These are phyloP conservation scores for Myiozetetes cayanensis DNA, from an alignment of 2,113 vertebrate genomes.

Conservation along the genomic window DNA sequence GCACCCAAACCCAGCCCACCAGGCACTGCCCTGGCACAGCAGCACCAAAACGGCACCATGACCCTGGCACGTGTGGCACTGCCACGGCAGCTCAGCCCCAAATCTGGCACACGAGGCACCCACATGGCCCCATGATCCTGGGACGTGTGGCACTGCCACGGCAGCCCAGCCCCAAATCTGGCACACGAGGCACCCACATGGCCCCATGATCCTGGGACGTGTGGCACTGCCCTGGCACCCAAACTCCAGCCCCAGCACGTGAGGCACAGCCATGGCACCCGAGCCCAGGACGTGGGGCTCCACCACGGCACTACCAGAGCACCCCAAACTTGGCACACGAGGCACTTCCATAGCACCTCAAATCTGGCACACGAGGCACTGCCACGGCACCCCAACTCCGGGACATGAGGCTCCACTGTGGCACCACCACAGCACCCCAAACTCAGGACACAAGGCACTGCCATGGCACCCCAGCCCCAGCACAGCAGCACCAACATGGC, in stretches of 20 bases:
- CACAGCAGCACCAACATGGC: background rate
- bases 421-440: background rate
- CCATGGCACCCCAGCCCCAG: background rate
- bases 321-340: fast-evolving
- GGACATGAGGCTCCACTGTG: background rate
- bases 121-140: background rate
- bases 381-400: fast-evolving
- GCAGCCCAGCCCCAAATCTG: background rate
- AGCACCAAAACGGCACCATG: background rate
- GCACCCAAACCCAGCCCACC: fast-evolving
- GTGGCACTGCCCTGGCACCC: background rate
- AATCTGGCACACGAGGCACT: background rate
- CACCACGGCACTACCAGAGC: background rate
- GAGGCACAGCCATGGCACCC: fast-evolving
- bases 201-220: background rate
- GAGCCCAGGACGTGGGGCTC: fast-evolving
- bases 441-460: background rate
- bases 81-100: background rate
- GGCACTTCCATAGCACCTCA: background rate
- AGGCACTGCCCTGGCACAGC: background rate
- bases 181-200: background rate
- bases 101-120: too few relatives aligned
- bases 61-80: background rate
- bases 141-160: background rate
- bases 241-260: too few relatives aligned